phyloP scores from a whole-genome alignment of 2,888 invertebrate genomes.

The Sinohyriopsis cumingii region DNA sequence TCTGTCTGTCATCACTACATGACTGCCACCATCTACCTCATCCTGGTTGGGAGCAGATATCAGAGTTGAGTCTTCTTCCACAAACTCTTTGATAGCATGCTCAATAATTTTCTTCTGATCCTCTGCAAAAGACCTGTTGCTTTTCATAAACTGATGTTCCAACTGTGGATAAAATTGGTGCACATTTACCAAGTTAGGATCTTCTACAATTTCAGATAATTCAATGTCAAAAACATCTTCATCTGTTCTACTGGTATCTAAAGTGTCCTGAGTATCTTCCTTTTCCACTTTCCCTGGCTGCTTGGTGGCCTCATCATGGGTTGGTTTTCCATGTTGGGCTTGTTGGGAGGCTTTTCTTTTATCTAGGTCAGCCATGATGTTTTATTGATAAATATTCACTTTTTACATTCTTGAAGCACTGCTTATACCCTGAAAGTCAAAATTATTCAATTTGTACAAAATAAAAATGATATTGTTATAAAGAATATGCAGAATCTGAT shows the following conservation, averaged over 20 bases:
- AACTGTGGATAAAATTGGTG: conserved; percentile 63
- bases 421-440: no score
- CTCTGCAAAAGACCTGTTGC: conserved; percentile 27
- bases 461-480: no score
- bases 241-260: conserved; percentile 1
- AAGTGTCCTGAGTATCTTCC: no score
- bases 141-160: conserved; percentile 53
- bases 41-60: conserved; percentile 10
- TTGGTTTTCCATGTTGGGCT: neutral
- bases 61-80: conserved; percentile 26
- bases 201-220: conserved; percentile 34
- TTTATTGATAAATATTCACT: no score
- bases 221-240: conserved; percentile 36
- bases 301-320: neutral
- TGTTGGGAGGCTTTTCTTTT: no score
- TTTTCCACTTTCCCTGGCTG: conserved; percentile 1
- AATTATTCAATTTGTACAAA: no score
- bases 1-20: conserved; percentile 1
- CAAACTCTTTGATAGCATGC: conserved; percentile 36
- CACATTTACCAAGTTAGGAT: conserved; percentile 53
- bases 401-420: no score
- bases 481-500: no score
- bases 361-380: no score
- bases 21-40: conserved; percentile 9
- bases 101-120: conserved; percentile 36